Evolutionary conservation across 2,888 invertebrate species (phyloP).

Genomic region (Vanessa cardui): DNA sequence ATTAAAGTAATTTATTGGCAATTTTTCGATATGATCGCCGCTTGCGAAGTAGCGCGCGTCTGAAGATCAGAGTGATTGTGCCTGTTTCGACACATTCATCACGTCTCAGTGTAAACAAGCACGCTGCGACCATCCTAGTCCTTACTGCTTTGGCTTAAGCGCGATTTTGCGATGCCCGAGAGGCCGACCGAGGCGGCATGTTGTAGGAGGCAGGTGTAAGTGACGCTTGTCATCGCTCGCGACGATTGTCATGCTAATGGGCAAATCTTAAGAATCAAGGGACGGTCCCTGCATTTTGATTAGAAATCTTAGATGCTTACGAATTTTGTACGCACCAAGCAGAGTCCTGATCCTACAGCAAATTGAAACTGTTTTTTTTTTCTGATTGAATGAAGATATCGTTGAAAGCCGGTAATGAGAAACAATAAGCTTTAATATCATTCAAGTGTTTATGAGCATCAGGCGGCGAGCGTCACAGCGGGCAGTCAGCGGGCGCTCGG

Average conservation of each 20-base stretch:
- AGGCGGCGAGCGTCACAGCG: slow-evolving; percentile 9
- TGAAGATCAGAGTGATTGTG: not conserved
- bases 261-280: slow-evolving; percentile 29
- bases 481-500: not conserved
- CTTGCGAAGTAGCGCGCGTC: slow-evolving; percentile 1
- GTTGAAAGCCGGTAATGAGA: slow-evolving; percentile 16
- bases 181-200: not conserved
- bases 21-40: not conserved
- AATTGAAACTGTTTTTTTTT: too few species aligned
- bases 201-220: slow-evolving; percentile 41
- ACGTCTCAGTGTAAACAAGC: not conserved
- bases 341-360: too few species aligned
- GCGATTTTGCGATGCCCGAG: not conserved
- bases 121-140: not conserved
- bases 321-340: not conserved
- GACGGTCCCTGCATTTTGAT: slow-evolving; percentile 37
- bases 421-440: slow-evolving; percentile 17
- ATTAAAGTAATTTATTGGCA: not conserved
- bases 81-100: slow-evolving; percentile 13
- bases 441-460: not conserved
- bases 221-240: slow-evolving; percentile 42
- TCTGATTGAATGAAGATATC: not conserved
- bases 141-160: slow-evolving; percentile 5
- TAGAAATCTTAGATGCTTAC: slow-evolving; percentile 39
- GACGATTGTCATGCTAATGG: slow-evolving; percentile 42